Percentiles rank a stretch among this genome's conserved stretches.
Conservation (phyloP, 1,140 invertebrate genomes). For the Grapholita molesta region DNA sequence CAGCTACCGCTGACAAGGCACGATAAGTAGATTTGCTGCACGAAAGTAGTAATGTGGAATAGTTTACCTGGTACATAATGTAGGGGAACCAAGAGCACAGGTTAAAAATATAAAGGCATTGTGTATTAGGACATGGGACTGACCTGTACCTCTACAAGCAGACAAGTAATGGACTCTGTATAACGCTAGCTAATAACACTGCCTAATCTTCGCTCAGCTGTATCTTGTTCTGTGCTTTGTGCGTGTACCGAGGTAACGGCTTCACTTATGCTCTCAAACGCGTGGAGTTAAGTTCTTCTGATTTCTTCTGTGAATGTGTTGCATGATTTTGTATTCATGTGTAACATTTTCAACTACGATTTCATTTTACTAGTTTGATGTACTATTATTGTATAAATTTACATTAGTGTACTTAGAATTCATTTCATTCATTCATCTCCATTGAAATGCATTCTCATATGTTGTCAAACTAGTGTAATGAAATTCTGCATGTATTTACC, state of each 20-base stretch:
- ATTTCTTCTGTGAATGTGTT: slow-evolving; percentile 24
- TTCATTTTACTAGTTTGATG: slow-evolving; percentile 32
- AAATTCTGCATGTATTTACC: neutral
- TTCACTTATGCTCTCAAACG: slow-evolving; percentile 27
- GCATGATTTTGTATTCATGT: slow-evolving; percentile 11
- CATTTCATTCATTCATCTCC: neutral
- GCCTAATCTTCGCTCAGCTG: slow-evolving; percentile 72
- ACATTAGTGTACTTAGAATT: no score
- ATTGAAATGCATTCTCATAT: neutral
- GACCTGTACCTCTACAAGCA: slow-evolving; percentile 39
- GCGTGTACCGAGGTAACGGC: slow-evolving; percentile 10
- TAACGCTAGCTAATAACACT: slow-evolving; percentile 71
- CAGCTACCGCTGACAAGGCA: slow-evolving; percentile 57
- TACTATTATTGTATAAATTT: no score
- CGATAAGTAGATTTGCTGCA: slow-evolving; percentile 51
- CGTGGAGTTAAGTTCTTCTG: slow-evolving; percentile 29
- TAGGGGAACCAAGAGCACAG: slow-evolving; percentile 54
- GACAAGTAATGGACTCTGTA: slow-evolving; percentile 42
- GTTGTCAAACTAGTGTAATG: slow-evolving; percentile 32
- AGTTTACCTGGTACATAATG: slow-evolving; percentile 32
- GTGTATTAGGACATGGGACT: slow-evolving; percentile 43
- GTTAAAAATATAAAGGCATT: slow-evolving; percentile 44
- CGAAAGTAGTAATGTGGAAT: slow-evolving; percentile 39
- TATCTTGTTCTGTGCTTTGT: slow-evolving; percentile 65
- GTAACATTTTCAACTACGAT: neutral